Evolutionary conservation across 2,797 vertebrate species (phyloP).

Genomic region (Acanthiza pusilla): DNA sequence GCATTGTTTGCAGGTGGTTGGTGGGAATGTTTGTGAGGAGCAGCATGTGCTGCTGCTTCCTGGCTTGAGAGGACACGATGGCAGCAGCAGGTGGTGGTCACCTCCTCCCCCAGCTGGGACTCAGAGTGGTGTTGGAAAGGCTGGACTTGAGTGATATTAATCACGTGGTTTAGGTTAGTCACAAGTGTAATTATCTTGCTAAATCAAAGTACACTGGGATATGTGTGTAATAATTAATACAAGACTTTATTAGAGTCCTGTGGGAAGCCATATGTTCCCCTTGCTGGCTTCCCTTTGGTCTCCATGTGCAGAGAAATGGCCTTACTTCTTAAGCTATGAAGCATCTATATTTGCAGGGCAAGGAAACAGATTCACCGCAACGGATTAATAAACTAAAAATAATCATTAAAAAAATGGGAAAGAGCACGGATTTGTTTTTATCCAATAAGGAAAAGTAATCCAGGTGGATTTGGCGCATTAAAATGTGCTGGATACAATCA

Average conservation of each 20-base stretch:
- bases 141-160: not conserved
- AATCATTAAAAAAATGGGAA: not conserved
- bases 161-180: not conserved
- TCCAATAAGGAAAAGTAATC: not conserved
- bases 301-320: not conserved
- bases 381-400: not conserved
- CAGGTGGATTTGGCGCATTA: not conserved
- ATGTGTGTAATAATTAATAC: not conserved
- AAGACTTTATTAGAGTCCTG: not conserved
- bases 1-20: not conserved
- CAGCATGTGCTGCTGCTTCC: not conserved
- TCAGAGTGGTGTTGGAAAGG: not conserved
- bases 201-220: not conserved
- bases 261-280: not conserved
- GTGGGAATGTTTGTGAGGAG: not conserved
- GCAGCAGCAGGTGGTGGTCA: not conserved
- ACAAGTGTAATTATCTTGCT: not conserved
- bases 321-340: not conserved
- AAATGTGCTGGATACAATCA: not conserved
- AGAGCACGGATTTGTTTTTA: not conserved
- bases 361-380: not conserved
- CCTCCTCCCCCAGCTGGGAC: not conserved
- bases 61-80: accelerated
- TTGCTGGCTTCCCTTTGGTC: not conserved
- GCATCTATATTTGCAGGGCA: not conserved